Evolutionary conservation across 2,797 vertebrate genomes (phyloP), one percentile per base, ranked within the genome.

Genomic region (Esox lucius): DNA sequence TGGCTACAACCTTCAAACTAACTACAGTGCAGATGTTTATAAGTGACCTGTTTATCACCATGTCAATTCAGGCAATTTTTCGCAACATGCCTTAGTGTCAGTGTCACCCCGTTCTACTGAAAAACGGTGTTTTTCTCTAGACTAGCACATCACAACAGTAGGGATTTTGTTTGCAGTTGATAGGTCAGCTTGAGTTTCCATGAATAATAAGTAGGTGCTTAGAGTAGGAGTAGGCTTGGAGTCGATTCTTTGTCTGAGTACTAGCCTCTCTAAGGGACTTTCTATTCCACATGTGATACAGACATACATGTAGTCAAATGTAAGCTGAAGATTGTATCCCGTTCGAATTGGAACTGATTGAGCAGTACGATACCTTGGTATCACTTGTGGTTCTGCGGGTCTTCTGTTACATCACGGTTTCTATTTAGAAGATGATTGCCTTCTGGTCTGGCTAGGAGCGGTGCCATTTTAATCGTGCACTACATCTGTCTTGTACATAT

Each of bases 401-500:
- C 11, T 24, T 61, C 22, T 8, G 39, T 42, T 19, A 39, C 66
- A n/a, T 39, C 65, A 39, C 16, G 12, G 4, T 33, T 31, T n/a
- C 67, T 35, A 26, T 8, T 26, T 4, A 33, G 28, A 33, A 13
- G 17, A n/a, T 48, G 33, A 33, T 12, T 19, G 2, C 2, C 39
- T 16, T 62, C 11, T 51, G 51, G 9, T 31, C 48, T 26, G 19
- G 53, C 19, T 22, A 59, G 8, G 53, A 59, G 22, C 1, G 22
- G 56, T 24, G 56, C 22, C 22, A 61, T 22, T 24, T 61, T 61
- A 11, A 61, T 8, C 11, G 9, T 46, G n/a, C 8, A 28, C 68
- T 46, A 49, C 56, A 2, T 26, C 33, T 62, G 80, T 75, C 53
- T 65, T 78, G 75, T 67, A 61, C 35, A 19, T 72, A 39, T 66